Conservation (phyloP, 2,888 invertebrate species). For the Alloscopus bannaensis region DNA sequence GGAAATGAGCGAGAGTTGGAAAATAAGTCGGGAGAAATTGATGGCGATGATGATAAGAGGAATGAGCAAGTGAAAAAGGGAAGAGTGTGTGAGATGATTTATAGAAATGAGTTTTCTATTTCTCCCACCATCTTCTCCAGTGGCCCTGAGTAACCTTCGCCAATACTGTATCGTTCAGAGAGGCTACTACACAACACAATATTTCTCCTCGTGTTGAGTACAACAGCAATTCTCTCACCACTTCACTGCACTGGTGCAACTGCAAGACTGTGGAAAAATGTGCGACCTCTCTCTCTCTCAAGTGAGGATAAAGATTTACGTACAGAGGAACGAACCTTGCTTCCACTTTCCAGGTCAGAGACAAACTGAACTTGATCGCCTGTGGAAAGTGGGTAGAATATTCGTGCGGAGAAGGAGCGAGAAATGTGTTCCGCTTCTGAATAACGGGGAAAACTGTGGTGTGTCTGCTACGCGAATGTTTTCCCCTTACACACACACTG, state of each 20-base stretch:
- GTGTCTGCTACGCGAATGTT: no score
- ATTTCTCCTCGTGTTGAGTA: no score
- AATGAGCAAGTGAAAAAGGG: slow-evolving; percentile 49
- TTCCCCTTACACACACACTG: neutral
- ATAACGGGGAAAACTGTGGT: no score
- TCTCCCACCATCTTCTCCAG: no score
- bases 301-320: slow-evolving; percentile 6
- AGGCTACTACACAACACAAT: no score
- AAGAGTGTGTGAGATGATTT: slow-evolving; percentile 41
- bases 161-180: no score
- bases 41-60: slow-evolving; percentile 51
- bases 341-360: slow-evolving; percentile 64
- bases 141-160: no score
- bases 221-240: no score
- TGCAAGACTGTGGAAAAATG: slow-evolving; percentile 4
- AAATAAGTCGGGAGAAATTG: slow-evolving; percentile 10
- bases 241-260: slow-evolving; percentile 33
- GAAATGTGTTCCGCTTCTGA: no score
- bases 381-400: slow-evolving; percentile 56
- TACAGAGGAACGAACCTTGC: slow-evolving; percentile 35
- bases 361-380: slow-evolving; percentile 60
- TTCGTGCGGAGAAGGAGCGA: neutral
- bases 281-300: neutral
- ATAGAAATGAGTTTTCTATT: slow-evolving; percentile 41
- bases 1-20: slow-evolving; percentile 3